These are phyloP conservation scores for Cecropterus lyciades DNA, from an alignment of 1,140 invertebrate genomes.

Conservation along the genomic window DNA sequence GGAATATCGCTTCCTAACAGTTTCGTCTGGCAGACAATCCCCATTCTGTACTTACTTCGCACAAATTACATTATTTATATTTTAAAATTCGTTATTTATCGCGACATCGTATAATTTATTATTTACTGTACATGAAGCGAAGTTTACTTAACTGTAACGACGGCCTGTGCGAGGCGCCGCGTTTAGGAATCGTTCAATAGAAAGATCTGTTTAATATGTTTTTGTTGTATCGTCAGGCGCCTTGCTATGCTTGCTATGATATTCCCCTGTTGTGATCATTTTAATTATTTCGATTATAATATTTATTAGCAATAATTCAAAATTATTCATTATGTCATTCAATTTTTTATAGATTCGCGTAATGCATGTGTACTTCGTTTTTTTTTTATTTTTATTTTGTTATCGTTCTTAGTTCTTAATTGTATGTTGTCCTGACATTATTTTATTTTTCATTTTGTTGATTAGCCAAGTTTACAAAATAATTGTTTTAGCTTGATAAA, in stretches of 20 bases:
- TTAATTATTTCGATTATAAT: no score
- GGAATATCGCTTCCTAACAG: slow-evolving; percentile 19
- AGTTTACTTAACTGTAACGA: slow-evolving; percentile 69
- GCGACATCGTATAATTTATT: slow-evolving; percentile 63
- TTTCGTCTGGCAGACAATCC: slow-evolving; percentile 23
- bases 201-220: slow-evolving; percentile 25
- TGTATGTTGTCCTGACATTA: slow-evolving; percentile 52
- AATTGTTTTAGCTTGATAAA: slow-evolving; percentile 6
- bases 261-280: slow-evolving; percentile 49
- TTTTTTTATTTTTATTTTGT: slow-evolving; percentile 52
- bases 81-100: slow-evolving; percentile 73
- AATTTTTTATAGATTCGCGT: slow-evolving; percentile 38
- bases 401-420: slow-evolving; percentile 68
- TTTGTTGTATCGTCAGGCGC: slow-evolving; percentile 14
- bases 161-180: slow-evolving; percentile 13
- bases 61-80: slow-evolving; percentile 74
- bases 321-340: slow-evolving; percentile 60
- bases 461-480: slow-evolving; percentile 52
- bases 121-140: slow-evolving; percentile 56
- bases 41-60: slow-evolving; percentile 77
- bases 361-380: slow-evolving; percentile 52
- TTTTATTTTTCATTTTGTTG: slow-evolving; percentile 57
- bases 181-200: slow-evolving; percentile 12
- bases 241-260: slow-evolving; percentile 28
- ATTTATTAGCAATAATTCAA: slow-evolving; percentile 51